A percentile compares a stretch with the other conserved stretches of the same genome.
Conservation (phyloP, 2,888 invertebrate genomes). For the Diadromus collaris region DNA sequence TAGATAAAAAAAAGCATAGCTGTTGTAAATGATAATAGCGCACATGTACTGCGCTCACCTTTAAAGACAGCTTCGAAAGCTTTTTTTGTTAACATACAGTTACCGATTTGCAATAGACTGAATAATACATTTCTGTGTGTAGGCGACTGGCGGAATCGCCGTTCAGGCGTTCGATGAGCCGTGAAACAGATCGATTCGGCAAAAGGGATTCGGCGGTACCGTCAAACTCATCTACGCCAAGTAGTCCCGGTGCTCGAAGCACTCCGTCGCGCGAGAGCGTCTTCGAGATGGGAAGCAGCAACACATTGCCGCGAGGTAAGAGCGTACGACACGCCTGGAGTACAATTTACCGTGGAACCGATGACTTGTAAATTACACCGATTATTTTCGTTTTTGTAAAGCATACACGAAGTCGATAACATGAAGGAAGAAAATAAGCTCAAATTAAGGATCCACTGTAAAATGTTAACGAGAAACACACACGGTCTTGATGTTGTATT, state of each 20-base stretch:
- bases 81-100: neutral
- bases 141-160: slow-evolving; percentile 77
- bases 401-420: neutral
- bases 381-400: neutral
- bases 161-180: slow-evolving; percentile 75
- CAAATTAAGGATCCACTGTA: slow-evolving; percentile 64
- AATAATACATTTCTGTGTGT: slow-evolving; percentile 6
- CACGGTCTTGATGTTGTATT: slow-evolving; percentile 69
- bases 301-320: slow-evolving; percentile 79
- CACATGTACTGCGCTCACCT: neutral
- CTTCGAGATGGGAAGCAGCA: slow-evolving; percentile 76
- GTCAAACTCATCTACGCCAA: slow-evolving; percentile 70
- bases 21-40: slow-evolving; percentile 40
- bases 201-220: slow-evolving; percentile 72
- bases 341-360: slow-evolving; percentile 69
- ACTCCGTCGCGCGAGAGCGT: slow-evolving; percentile 74
- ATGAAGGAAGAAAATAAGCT: slow-evolving; percentile 12
- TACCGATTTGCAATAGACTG: neutral
- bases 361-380: slow-evolving; percentile 42
- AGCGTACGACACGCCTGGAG: slow-evolving; percentile 64
- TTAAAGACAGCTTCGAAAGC: slow-evolving; percentile 15
- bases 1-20: neutral
- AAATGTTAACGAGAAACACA: slow-evolving; percentile 64
- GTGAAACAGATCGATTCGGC: slow-evolving; percentile 74
- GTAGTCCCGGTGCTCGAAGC: slow-evolving; percentile 70